Evolutionary conservation across 1,140 invertebrate species (phyloP).

Genomic region (Trichonephila inaurata): DNA sequence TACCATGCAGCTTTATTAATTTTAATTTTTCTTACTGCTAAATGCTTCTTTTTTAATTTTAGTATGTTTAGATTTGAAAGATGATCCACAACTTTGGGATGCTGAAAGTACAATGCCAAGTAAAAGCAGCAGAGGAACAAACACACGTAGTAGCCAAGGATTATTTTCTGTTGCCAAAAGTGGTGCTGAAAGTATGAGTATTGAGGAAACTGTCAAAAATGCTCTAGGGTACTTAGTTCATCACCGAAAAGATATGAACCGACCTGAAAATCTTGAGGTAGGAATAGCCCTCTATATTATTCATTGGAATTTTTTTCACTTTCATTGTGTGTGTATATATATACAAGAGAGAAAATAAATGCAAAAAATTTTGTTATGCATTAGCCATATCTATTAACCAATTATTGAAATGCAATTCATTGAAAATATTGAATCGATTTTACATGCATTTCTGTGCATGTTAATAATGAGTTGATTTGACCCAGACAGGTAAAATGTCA

Average conservation of each 20-base stretch:
- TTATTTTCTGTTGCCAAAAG: conserved; percentile 37
- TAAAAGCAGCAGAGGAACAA: conserved; percentile 58
- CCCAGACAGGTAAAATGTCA: no score
- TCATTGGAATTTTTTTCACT: no score
- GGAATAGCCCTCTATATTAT: background rate
- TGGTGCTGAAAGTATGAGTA: conserved; percentile 37
- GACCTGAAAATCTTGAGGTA: conserved; percentile 85
- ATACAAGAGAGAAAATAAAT: no score
- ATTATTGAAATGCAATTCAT: no score
- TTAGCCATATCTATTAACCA: no score
- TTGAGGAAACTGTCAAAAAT: conserved; percentile 82
- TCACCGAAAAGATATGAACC: conserved; percentile 83
- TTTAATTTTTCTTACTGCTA: background rate
- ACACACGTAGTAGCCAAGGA: conserved; percentile 61
- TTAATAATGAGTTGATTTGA: no score
- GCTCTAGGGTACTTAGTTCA: conserved; percentile 76
- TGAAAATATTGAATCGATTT: no score
- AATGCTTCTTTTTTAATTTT: background rate
- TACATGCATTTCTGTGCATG: no score
- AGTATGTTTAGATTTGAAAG: conserved; percentile 49
- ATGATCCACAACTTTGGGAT: conserved; percentile 36
- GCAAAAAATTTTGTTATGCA: no score
- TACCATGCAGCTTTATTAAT: no score
- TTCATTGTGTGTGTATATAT: no score
- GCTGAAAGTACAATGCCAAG: background rate